A percentile compares a stretch with the other conserved stretches of the same genome.
Evolutionary conservation across 2,888 invertebrate genomes (phyloP).

Genomic region (Megaustenia siamemsis): DNA sequence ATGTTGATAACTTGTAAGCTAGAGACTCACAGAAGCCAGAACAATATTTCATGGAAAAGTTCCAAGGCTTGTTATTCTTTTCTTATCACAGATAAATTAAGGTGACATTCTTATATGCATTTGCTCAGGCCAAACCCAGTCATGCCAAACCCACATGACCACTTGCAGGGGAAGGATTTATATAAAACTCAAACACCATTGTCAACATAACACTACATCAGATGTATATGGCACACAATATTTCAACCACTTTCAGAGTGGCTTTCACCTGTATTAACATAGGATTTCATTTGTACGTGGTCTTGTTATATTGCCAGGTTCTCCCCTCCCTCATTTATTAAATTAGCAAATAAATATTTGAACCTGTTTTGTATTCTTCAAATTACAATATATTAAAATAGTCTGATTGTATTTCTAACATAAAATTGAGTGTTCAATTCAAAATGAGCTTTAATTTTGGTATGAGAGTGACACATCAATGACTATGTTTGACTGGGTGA

Average conservation of each 20-base stretch:
- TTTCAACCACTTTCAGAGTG: background rate
- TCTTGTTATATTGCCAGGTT: too few species aligned
- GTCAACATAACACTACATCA: background rate
- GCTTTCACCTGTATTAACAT: background rate
- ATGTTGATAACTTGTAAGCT: background rate
- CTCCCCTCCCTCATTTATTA: too few species aligned
- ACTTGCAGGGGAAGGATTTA: background rate
- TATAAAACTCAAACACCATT: background rate
- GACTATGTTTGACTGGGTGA: background rate
- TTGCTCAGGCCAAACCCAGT: background rate
- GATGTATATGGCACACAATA: too few species aligned
- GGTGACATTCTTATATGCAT: constrained; percentile 11
- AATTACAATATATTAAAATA: too few species aligned
- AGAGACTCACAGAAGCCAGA: background rate
- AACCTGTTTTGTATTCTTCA: too few species aligned
- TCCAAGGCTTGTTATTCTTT: constrained; percentile 7
- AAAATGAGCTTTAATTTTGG: background rate
- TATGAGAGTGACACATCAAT: background rate
- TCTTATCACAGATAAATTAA: constrained; percentile 39
- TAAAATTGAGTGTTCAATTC: background rate
- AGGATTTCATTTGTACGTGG: background rate
- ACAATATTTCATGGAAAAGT: background rate
- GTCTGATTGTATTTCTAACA: too few species aligned
- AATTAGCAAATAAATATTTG: too few species aligned
- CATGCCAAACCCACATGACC: background rate